phyloP scores from a whole-genome alignment of 2,888 invertebrate species.

The Phrixothrix hirtus region DNA sequence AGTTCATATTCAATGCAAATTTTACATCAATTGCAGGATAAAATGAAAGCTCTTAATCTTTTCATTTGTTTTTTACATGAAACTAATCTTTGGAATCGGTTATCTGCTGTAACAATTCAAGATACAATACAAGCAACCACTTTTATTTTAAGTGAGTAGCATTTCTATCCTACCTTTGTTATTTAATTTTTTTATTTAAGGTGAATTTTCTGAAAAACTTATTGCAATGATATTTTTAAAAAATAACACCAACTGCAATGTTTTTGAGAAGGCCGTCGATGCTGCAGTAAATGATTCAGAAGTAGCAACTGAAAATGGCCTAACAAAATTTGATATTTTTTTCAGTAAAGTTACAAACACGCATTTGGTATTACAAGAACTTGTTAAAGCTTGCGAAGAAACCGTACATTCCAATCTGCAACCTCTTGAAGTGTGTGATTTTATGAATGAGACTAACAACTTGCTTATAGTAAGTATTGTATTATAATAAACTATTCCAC shows the following conservation, averaged over 20 bases:
- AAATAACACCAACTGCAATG: conserved; percentile 62
- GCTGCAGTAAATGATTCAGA: conserved; percentile 57
- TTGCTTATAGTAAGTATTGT: conserved; percentile 59
- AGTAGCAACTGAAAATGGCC: conserved; percentile 55
- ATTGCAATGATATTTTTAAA: conserved; percentile 74
- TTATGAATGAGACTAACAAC: conserved; percentile 62
- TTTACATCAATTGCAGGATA: conserved; percentile 83
- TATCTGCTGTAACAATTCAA: conserved; percentile 52
- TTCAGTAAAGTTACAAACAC: conserved; percentile 72
- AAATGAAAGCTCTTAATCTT: conserved; percentile 77
- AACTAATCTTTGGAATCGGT: conserved; percentile 67
- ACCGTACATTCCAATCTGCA: conserved; percentile 63
- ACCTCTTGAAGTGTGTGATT: conserved; percentile 60
- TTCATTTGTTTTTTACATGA: conserved; percentile 77
- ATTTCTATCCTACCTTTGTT: not conserved
- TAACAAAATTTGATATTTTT: conserved; percentile 76
- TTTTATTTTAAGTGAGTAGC: conserved; percentile 46
- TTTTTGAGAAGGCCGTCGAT: conserved; percentile 63
- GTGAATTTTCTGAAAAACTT: conserved; percentile 80
- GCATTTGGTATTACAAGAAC: conserved; percentile 66
- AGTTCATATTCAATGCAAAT: conserved; percentile 83
- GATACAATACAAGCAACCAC: conserved; percentile 61
- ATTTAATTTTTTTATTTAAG: conserved; percentile 50
- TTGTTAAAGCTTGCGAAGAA: conserved; percentile 65
- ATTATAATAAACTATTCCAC: not conserved